phyloP scores from a whole-genome alignment of 2,113 vertebrate genomes.

The Megaceryle maxima region DNA sequence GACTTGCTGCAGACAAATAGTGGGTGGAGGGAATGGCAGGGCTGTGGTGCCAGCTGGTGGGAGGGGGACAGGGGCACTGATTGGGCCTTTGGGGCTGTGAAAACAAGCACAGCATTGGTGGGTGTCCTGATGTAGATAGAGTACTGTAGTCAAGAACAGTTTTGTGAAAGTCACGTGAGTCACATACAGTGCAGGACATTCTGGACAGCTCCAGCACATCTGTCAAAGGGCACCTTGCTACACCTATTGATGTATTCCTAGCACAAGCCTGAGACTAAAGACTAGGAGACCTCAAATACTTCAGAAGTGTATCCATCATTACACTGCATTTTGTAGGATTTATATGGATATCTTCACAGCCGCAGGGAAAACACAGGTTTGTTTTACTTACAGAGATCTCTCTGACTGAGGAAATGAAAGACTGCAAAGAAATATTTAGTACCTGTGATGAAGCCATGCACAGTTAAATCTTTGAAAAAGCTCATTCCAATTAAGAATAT shows the following conservation, averaged over 20 bases:
- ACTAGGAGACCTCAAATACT: neutral
- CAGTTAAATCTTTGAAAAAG: neutral
- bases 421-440: neutral
- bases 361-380: neutral
- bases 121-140: neutral
- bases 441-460: neutral
- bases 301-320: neutral
- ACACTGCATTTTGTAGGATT: neutral
- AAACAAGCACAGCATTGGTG: neutral
- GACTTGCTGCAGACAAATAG: neutral
- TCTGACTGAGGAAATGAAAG: neutral
- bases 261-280: neutral
- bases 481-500: neutral
- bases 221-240: neutral
- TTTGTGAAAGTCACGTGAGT: neutral
- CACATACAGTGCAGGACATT: neutral
- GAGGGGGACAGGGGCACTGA: accelerated
- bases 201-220: neutral
- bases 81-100: neutral
- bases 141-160: neutral
- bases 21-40: neutral
- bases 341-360: neutral
- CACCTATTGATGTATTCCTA: neutral
- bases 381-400: neutral
- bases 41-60: neutral